Base-by-base conservation (phyloP, 2,797 vertebrate genomes). In the Bucorvus abyssinicus region DNA sequence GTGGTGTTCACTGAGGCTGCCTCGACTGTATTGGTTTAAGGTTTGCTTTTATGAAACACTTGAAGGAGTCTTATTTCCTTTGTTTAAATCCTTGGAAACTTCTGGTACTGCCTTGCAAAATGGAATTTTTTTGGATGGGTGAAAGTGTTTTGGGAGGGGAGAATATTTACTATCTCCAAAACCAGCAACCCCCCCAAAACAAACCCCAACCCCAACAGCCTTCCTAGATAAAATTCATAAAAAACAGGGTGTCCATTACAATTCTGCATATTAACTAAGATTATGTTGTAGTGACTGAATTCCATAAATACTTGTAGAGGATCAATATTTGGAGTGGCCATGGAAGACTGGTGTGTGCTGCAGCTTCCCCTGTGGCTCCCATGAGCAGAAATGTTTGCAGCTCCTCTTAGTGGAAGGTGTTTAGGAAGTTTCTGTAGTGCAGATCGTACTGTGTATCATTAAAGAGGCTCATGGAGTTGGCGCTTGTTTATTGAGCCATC, bases 381-480 rank as follows among this genome's bases (percentile, higher is more conserved):
- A 11, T 0, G 3, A 57, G 38, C 6, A 49, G 55, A 77, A 73
- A 29, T 8, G 6, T 55, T 59, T 64, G 56, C 27, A 49, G 63
- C 24, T 53, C 6, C 30, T 40, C 34, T 3, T 56, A 22, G 55
- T 7, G 45, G 59, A 38, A 55, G 0, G 0, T 23, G 7, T 0
- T 6, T 19, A 50, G 22, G 69, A 49, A 71, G 29, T 26, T 87
- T 60, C 30, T 14, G 26, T 45, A 5, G 14, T 57, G n/a, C 10
- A 32, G 23, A 14, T 27, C 49, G 24, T 60, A 61, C 9, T 50
- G n/a, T 21, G 52, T 73, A 47, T 78, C 36, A 6, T 42, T 12
- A 34, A 71, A 44, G 70, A 53, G 32, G 26, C 44, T 59, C 12
- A 1, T 30, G 14, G 32, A 55, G 53, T 1, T 42, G 30, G 52